A percentile compares a stretch with the other conserved stretches of the same genome.
phyloP scores from a whole-genome alignment of 1,140 invertebrate species.

The Tetramorium parvispinum region DNA sequence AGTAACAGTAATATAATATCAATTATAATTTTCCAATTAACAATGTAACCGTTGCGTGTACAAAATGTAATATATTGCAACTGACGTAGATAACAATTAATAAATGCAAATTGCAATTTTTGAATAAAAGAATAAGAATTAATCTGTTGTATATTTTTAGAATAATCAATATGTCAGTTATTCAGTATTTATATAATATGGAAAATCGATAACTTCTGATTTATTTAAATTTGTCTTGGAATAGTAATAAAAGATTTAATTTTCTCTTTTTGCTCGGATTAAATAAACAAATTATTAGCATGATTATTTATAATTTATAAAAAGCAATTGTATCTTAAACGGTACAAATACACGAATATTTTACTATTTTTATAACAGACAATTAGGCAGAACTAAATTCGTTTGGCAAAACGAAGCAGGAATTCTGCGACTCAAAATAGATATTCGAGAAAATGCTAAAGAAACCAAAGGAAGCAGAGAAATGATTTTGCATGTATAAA shows the following conservation, averaged over 20 bases:
- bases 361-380: too few species aligned
- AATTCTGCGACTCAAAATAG: slow-evolving; percentile 96
- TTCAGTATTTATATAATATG: neutral
- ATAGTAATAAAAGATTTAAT: neutral
- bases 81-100: neutral
- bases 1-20: too few species aligned
- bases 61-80: too few species aligned
- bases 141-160: neutral
- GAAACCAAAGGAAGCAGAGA: slow-evolving; percentile 87
- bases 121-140: neutral
- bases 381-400: too few species aligned
- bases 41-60: too few species aligned
- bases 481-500: slow-evolving; percentile 76
- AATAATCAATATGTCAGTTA: neutral
- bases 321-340: too few species aligned
- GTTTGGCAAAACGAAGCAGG: too few species aligned
- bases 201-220: neutral
- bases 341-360: too few species aligned
- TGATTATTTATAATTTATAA: too few species aligned
- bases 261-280: neutral
- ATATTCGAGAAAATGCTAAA: slow-evolving; percentile 94
- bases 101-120: neutral
- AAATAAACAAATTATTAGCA: neutral
- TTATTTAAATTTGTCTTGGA: neutral
- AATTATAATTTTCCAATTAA: too few species aligned